Evolutionary conservation across 2,888 invertebrate genomes (phyloP), one percentile per base, ranked within the genome.

Genomic region (Saturnia japonica): DNA sequence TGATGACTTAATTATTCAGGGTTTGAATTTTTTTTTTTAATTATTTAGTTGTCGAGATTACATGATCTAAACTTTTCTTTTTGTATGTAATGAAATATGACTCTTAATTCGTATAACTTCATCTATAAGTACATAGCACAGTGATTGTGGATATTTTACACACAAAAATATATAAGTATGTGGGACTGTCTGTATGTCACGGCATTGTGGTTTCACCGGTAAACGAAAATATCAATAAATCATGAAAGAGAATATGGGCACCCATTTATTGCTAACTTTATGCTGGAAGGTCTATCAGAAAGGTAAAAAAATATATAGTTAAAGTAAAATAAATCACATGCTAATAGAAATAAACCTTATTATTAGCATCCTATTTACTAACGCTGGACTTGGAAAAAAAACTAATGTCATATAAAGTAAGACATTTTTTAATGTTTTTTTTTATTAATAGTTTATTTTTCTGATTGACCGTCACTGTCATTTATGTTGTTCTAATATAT

Each of bases 401-500:
- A 0, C 0, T n/a, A 54, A 54, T 54, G 54, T 34, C 34, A 34
- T 34, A 34, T 34, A 34, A 34, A 34, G 6, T 34, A 34, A 34
- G 34, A 34, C 2, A 34, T 4, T 34, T 4, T 34, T 34, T 34
- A n/a, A 6, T 34, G 34, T 34, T 34, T 34, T 34, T 34, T 34
- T 34, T n/a, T n/a, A n/a, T n/a, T 34, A 34, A 34, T 67, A n/a
- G 14, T 34, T 2, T 54, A 70, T 74, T 77, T 73, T 72, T 78
- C 78, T 79, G 76, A 75, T 76, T 80, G 78, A 74, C 16, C 57
- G 62, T 57, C 71, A 68, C 69, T 71, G 62, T 68, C 76, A 74
- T 76, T 67, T 75, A 77, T 71, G 74, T 77, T 77, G 82, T 77
- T 83, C 85, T 86, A 87, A 85, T 85, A 70, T 74, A 70, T 84